These are phyloP conservation scores for Cynodonichthys magdalenae DNA, from an alignment of 2,797 vertebrate species.

Conservation along the genomic window DNA sequence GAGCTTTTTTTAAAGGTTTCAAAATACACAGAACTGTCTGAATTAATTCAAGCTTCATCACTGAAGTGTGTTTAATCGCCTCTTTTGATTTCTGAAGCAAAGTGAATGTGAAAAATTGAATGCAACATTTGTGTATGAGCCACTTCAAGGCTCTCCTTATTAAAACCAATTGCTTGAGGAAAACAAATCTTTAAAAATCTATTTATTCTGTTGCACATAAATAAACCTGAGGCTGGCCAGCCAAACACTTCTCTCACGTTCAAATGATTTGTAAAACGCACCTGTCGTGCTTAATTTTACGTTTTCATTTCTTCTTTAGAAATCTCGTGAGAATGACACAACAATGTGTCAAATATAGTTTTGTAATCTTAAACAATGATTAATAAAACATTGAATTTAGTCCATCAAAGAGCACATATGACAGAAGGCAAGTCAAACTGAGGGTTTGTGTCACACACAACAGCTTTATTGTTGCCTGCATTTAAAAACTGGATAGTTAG, in stretches of 20 bases:
- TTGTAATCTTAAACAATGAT: too few species aligned
- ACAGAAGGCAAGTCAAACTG: not conserved
- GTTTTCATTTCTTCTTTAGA: constrained; percentile 11
- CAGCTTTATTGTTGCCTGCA: not conserved
- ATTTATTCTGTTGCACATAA: constrained; percentile 60
- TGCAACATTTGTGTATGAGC: constrained; percentile 15
- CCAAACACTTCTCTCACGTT: constrained; percentile 49
- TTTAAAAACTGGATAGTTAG: constrained; percentile 6
- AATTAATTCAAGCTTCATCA: too few species aligned
- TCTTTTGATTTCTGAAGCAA: too few species aligned
- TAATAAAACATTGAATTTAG: too few species aligned
- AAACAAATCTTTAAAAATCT: constrained; percentile 33
- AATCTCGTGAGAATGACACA: not conserved
- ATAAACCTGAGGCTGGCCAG: constrained; percentile 44
- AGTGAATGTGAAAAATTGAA: not conserved
- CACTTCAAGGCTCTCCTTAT: constrained; percentile 11
- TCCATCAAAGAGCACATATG: not conserved
- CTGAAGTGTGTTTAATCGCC: too few species aligned
- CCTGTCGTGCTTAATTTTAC: constrained; percentile 53
- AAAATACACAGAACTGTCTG: not conserved
- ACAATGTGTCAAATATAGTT: too few species aligned
- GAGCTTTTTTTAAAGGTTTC: too few species aligned
- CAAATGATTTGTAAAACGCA: constrained; percentile 64
- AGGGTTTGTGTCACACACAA: not conserved
- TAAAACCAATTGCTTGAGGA: constrained; percentile 34